Evolutionary conservation across 2,888 invertebrate genomes (phyloP), one percentile per base, ranked within the genome.

Genomic region (Tetrapedia diversipes): DNA sequence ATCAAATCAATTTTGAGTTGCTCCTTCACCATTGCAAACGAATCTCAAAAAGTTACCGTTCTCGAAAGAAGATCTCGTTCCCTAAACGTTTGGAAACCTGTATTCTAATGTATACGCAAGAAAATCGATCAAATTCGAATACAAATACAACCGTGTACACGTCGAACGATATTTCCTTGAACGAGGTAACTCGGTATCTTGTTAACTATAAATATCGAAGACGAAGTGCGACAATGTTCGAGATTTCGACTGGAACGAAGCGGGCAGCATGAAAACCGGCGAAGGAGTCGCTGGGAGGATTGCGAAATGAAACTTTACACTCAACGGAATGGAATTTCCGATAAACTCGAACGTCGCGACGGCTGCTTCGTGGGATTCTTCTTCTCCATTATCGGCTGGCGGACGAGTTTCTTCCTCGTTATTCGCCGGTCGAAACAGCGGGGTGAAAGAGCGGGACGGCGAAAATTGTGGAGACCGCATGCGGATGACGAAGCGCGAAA

Each of bases 251-350:
- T 19, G 6, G 43, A 66, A 65, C 47, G 29, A 56, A 63, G 45
- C 39, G 43, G 41, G 32, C 56, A 60, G 34, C 29, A 34, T 22
- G 47, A 29, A 67, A 43, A 24, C n/a, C n/a, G 16, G n/a, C n/a
- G 32, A 32, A 45, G 49, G 41, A 51, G 63, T 41, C 54, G 34
- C 56, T n/a, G 2, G 8, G 34, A 29, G 41, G n/a, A n/a, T 24
- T 34, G 37, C 56, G 56, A 60, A 68, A 80, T 72, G 74, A 84
- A 77, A 84, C 82, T 82, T 83, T 71, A 63, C 66, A 80, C 82
- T 77, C 3, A 27, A 29, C 70, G 59, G 77, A 82, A 80, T 82
- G 85, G 76, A 78, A 85, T 82, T 82, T 67, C 83, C 85, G 82
- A 82, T 84, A 82, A 82, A 80, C 69, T 80, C 60, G 39, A 49